phyloP scores from a whole-genome alignment of 2,797 vertebrate species.

The Taenioides sp. region DNA sequence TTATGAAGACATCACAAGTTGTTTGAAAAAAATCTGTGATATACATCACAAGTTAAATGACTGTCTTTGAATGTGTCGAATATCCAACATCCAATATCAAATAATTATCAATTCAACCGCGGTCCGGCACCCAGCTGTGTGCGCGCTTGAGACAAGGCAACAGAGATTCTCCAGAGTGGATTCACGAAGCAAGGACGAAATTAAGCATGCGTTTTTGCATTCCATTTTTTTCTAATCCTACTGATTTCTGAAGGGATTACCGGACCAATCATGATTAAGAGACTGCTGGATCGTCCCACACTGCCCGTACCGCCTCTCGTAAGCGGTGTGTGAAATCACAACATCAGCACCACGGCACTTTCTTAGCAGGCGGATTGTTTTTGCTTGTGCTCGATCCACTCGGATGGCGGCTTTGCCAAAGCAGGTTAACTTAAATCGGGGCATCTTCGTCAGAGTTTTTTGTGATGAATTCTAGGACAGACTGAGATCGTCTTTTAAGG shows the following conservation, averaged over 20 bases:
- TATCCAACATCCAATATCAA: too few species aligned
- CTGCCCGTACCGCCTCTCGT: slow-evolving; percentile 33
- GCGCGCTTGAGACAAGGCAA: slow-evolving; percentile 51
- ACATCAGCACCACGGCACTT: slow-evolving; percentile 12
- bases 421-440: slow-evolving; percentile 36
- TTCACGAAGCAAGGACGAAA: slow-evolving; percentile 62
- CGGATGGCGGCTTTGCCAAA: slow-evolving; percentile 5
- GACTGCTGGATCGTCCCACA: slow-evolving; percentile 44
- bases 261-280: slow-evolving; percentile 74
- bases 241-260: slow-evolving; percentile 79
- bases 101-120: too few species aligned
- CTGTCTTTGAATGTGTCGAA: too few species aligned
- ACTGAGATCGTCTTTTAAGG: slow-evolving; percentile 22
- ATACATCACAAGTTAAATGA: too few species aligned
- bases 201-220: slow-evolving; percentile 74
- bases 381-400: neutral
- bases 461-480: slow-evolving; percentile 1
- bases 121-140: too few species aligned
- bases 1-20: too few species aligned
- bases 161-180: slow-evolving; percentile 49
- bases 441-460: slow-evolving; percentile 26
- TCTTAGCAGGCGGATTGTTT: neutral
- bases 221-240: slow-evolving; percentile 78
- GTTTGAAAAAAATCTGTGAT: too few species aligned
- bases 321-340: slow-evolving; percentile 20